Evolutionary conservation across 2,797 vertebrate genomes (phyloP).

Genomic region (Sebastes goodei): DNA sequence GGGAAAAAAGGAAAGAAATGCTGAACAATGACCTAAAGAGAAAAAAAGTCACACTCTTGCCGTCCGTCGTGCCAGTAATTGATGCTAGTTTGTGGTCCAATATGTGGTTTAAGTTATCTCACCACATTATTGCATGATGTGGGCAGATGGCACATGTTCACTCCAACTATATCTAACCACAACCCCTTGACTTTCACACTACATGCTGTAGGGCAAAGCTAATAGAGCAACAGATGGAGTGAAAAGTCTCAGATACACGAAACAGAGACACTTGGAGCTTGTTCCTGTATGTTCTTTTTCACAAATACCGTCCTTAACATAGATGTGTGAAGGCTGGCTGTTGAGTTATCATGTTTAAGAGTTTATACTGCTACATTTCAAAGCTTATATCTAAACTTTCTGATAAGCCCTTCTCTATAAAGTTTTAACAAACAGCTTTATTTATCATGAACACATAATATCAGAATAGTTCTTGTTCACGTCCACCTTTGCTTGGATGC

Average conservation of each 20-base stretch:
- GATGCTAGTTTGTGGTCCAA: constrained; percentile 43
- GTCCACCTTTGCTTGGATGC: neutral
- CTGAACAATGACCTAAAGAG: constrained; percentile 50
- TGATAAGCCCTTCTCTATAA: neutral
- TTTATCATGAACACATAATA: neutral
- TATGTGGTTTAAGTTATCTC: constrained; percentile 43
- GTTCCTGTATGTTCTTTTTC: neutral
- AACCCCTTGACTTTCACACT: constrained; percentile 38
- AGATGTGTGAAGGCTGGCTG: neutral
- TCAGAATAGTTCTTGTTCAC: neutral
- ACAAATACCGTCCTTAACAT: neutral
- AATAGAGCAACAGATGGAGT: constrained; percentile 34
- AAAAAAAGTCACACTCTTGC: constrained; percentile 25
- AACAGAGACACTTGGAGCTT: neutral
- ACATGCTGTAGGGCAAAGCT: constrained; percentile 7
- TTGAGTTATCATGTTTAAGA: neutral
- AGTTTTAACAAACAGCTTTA: neutral
- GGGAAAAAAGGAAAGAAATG: constrained; percentile 15
- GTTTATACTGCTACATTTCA: neutral
- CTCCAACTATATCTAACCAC: constrained; percentile 55
- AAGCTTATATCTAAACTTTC: neutral
- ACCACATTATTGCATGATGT: constrained; percentile 50
- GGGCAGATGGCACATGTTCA: constrained; percentile 58
- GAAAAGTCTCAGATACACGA: neutral
- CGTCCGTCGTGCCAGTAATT: constrained; percentile 31